These are phyloP conservation scores for Tromatobia lineatoria DNA, from an alignment of 2,888 invertebrate genomes.

Conservation along the genomic window DNA sequence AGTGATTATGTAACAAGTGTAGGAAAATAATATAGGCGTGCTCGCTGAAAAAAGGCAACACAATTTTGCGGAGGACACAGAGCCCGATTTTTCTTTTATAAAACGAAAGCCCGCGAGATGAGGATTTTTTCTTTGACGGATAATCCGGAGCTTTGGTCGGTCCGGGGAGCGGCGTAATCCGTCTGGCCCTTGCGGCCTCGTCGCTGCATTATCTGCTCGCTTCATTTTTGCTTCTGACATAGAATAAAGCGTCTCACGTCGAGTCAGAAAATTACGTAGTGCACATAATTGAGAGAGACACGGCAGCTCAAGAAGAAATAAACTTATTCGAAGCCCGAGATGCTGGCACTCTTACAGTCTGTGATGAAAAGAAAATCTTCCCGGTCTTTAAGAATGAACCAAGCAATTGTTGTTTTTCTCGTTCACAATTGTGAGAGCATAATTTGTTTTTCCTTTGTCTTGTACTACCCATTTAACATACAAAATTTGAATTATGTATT, in stretches of 20 bases:
- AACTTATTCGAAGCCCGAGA: conserved; percentile 16
- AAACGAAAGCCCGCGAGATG: conserved; percentile 65
- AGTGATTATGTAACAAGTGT: background rate
- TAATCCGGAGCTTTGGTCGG: conserved; percentile 74
- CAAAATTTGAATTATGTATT: conserved; percentile 46
- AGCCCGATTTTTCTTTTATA: conserved; percentile 62
- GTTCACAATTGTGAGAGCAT: conserved; percentile 57
- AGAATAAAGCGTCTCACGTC: conserved; percentile 53
- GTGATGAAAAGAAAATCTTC: conserved; percentile 34
- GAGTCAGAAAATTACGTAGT: conserved; percentile 57
- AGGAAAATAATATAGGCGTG: background rate
- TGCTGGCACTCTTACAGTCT: conserved; percentile 20
- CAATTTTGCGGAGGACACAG: conserved; percentile 31
- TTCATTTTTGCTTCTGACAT: conserved; percentile 51
- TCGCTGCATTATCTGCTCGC: conserved; percentile 57
- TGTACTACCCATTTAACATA: background rate
- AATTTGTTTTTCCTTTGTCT: conserved; percentile 51
- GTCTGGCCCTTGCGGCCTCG: conserved; percentile 60
- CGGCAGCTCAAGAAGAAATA: conserved; percentile 36
- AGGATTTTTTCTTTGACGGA: conserved; percentile 77
- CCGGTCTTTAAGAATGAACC: conserved; percentile 33
- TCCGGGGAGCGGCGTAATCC: conserved; percentile 71
- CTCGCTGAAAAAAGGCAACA: conserved; percentile 6
- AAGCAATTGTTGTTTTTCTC: conserved; percentile 49
- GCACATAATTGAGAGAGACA: conserved; percentile 61